Evolutionary conservation across 2,113 vertebrate genomes (phyloP).

Genomic region (Protobothrops mucrosquamatus): DNA sequence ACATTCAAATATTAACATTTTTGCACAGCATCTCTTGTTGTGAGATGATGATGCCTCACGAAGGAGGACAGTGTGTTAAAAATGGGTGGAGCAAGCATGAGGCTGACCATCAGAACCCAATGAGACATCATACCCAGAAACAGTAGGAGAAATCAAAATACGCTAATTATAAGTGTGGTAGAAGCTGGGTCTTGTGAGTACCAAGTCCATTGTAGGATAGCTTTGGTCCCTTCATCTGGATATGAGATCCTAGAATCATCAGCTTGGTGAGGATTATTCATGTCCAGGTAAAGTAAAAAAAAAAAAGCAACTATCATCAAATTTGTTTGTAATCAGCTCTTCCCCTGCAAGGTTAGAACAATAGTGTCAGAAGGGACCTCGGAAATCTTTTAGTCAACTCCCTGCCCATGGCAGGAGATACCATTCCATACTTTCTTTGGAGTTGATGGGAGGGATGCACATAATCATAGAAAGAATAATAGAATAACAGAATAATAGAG

Average conservation of each 20-base stretch:
- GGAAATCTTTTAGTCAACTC: neutral
- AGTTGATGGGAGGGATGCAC: neutral
- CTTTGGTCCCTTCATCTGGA: neutral
- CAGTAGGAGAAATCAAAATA: neutral
- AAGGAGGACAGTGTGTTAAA: neutral
- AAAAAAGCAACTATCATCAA: neutral
- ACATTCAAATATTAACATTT: constrained; percentile 59
- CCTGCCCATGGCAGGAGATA: neutral
- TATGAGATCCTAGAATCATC: neutral
- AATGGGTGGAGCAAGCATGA: neutral
- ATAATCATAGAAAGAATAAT: neutral
- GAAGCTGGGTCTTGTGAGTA: neutral
- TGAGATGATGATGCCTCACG: neutral
- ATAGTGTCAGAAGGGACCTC: neutral
- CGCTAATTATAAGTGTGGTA: neutral
- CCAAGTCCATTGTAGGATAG: neutral
- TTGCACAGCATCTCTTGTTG: constrained; percentile 50
- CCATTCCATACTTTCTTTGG: neutral
- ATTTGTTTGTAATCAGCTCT: neutral
- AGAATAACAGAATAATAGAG: neutral
- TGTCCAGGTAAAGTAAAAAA: neutral
- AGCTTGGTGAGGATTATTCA: neutral
- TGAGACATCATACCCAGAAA: neutral
- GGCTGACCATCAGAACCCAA: neutral
- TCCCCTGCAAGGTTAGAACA: neutral